phyloP scores from a whole-genome alignment of 2,113 vertebrate species.

The Oriolus oriolus region DNA sequence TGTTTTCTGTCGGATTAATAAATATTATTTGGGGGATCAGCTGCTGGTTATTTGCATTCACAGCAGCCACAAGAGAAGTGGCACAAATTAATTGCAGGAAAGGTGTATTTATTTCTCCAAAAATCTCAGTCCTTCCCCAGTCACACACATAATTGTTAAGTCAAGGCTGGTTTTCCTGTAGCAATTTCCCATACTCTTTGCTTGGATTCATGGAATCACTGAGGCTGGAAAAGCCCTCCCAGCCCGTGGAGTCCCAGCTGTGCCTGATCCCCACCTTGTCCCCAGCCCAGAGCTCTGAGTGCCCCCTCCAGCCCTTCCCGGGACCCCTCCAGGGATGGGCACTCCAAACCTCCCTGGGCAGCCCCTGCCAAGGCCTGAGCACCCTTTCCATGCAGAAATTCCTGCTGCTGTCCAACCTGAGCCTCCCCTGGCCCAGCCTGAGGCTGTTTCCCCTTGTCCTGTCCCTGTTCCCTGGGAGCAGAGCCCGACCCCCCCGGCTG shows the following conservation, averaged over 20 bases:
- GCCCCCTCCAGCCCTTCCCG: not conserved
- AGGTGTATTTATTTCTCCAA: not conserved
- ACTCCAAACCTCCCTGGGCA: not conserved
- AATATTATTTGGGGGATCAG: not conserved
- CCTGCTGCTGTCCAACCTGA: too few relatives aligned
- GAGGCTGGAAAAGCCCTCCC: not conserved
- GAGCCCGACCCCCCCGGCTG: not conserved
- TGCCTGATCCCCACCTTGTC: not conserved
- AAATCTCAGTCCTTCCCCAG: not conserved
- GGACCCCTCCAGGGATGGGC: not conserved
- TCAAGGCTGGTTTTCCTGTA: not conserved
- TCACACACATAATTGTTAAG: not conserved
- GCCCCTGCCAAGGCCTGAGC: not conserved
- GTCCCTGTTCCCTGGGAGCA: not conserved
- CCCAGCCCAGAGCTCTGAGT: not conserved
- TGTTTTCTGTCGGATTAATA: not conserved
- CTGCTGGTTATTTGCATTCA: not conserved
- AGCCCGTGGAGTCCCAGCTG: fast-evolving
- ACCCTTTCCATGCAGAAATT: too few relatives aligned
- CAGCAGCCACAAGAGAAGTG: not conserved
- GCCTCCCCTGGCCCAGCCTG: too few relatives aligned
- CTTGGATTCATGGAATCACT: not conserved
- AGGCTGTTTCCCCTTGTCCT: too few relatives aligned
- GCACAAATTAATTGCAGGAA: not conserved
- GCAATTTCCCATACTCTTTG: not conserved